A percentile compares a stretch with the other conserved stretches of the same genome.
Conservation (phyloP, 2,797 vertebrate species). For the Ambastaia sidthimunki region DNA sequence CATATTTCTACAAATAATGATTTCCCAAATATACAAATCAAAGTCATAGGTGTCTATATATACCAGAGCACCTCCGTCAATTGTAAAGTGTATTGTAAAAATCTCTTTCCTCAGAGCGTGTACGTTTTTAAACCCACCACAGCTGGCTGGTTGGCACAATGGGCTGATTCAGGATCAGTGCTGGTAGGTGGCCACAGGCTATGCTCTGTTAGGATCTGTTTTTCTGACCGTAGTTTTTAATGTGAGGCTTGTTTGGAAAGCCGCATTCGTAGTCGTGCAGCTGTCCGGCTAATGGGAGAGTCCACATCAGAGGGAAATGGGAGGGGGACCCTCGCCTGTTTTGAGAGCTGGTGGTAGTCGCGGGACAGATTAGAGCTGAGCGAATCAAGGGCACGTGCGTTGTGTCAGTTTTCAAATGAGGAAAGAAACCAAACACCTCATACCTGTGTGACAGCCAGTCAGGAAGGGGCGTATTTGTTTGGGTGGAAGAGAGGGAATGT, state of each 20-base stretch:
- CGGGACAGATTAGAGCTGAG: background rate
- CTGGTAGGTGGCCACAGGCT: constrained; percentile 71
- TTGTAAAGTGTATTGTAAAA: constrained; percentile 67
- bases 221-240: constrained; percentile 61
- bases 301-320: constrained; percentile 43
- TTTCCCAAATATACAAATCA: constrained; percentile 66
- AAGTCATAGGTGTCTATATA: constrained; percentile 64
- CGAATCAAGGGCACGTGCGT: background rate
- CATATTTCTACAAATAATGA: constrained; percentile 37
- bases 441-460: constrained; percentile 25
- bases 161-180: constrained; percentile 74
- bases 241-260: constrained; percentile 36
- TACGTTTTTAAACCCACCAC: constrained; percentile 64
- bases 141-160: constrained; percentile 76
- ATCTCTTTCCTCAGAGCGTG: constrained; percentile 57
- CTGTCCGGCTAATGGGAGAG: constrained; percentile 39
- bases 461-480: constrained; percentile 33
- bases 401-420: constrained; percentile 22
- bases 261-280: constrained; percentile 38
- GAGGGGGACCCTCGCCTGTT: background rate
- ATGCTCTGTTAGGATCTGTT: constrained; percentile 69
- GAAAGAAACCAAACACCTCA: constrained; percentile 28
- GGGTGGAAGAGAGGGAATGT: constrained; percentile 23
- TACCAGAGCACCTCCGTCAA: constrained; percentile 67
- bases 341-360: constrained; percentile 23